Base-by-base conservation (phyloP, 2,797 vertebrate species). In the Malurus splendens region DNA sequence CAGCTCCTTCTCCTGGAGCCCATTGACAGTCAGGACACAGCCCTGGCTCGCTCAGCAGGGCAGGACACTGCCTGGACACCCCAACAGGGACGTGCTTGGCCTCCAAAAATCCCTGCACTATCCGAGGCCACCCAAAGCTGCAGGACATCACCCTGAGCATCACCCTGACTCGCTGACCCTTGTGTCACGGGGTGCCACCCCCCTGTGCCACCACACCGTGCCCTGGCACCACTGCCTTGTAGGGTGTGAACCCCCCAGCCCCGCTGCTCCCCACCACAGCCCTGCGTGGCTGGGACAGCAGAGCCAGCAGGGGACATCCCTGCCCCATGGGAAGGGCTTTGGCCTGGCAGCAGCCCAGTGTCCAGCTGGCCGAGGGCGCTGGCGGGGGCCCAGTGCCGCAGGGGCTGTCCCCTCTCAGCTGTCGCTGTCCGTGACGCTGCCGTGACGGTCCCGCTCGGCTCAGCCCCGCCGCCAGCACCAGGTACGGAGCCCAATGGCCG, bases 341-440 rank as follows among this genome's bases (percentile, higher is more conserved):
- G 4, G 7, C 32, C 38, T 77, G 89, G 81, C 73, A 16, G 15
- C 4, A 1, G 8, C 24, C 20, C 82, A 11, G 36, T 41, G 56
- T 20, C 57, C 27, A 4, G 25, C 86, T 72, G 86, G 61, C 82
- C 0, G 0, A 82, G 68, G 79, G 57, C 2, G 2, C 72, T 94
- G 93, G 89, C 89, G 0, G 51, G 65, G 27, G 2, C 79, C 68
- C 68, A 7, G 73, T 3, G 7, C 79, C 1, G 1, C 44, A 5
- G 76, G 68, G 79, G 48, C 82, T 75, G 87, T 8, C 60, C 77
- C 57, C 0, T 8, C 71, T 89, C 95, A 95, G 94, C 93, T 96
- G 95, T 92, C 14, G 70, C 91, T 94, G 94, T 95, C 91, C 13
- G 90, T 95, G 90, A 90, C 60, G 0, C 48, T 66, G 48, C 72